Evolutionary conservation across 2,797 vertebrate species (phyloP).

Genomic region (Halcyon chelicuti): DNA sequence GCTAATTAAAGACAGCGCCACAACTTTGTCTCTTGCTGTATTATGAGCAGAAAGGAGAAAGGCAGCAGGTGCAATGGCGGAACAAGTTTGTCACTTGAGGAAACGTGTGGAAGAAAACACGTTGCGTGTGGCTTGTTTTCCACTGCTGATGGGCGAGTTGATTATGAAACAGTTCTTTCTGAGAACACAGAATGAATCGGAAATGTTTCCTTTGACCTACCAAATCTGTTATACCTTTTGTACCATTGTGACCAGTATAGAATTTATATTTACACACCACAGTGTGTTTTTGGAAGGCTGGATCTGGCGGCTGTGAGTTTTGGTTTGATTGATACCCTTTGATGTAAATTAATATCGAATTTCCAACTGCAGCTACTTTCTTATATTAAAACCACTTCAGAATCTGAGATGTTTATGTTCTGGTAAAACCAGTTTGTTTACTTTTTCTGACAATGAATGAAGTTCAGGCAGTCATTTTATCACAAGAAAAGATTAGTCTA

Average conservation of each 20-base stretch:
- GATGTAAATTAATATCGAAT: neutral
- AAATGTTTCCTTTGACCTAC: neutral
- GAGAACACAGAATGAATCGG: neutral
- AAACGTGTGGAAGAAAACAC: neutral
- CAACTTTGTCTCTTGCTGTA: neutral
- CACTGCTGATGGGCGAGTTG: neutral
- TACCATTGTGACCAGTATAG: neutral
- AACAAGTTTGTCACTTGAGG: neutral
- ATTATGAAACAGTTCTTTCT: neutral
- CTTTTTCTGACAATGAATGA: neutral
- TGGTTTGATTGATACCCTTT: neutral
- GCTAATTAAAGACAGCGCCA: conserved; percentile 19
- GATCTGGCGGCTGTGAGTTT: neutral
- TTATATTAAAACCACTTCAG: neutral
- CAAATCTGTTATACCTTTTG: fast-evolving
- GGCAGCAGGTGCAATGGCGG: neutral
- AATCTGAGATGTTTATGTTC: neutral
- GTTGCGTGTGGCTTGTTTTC: neutral
- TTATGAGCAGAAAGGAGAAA: neutral
- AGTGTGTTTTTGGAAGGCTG: neutral
- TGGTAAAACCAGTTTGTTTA: neutral
- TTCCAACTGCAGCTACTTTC: neutral
- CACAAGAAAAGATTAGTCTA: neutral
- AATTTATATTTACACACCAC: neutral
- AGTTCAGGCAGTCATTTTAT: neutral